Evolutionary conservation across 1,140 invertebrate genomes (phyloP).

Genomic region (Eurosta solidaginis): DNA sequence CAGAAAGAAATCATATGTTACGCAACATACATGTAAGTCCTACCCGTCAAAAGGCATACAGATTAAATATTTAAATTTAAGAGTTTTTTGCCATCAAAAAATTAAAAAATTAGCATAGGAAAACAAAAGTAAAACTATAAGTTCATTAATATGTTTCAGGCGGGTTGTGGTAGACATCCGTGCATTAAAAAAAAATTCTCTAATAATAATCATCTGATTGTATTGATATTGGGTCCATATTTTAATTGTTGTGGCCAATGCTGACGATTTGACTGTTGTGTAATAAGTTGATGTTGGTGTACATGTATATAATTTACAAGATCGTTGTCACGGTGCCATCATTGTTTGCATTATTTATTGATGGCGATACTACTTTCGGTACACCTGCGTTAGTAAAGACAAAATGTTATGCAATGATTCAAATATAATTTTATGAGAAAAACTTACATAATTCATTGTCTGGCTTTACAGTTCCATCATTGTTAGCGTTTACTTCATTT

Average conservation of each 20-base stretch:
- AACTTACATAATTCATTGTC: conserved; percentile 53
- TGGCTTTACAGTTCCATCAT: conserved; percentile 39
- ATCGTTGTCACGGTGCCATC: conserved; percentile 52
- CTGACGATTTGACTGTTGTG: too few species aligned
- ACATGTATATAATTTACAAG: conserved; percentile 44
- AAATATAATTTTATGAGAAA: neutral
- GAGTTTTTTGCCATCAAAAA: conserved; percentile 12
- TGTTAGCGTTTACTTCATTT: conserved; percentile 7
- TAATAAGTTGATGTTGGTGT: neutral
- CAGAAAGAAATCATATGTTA: neutral
- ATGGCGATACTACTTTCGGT: conserved; percentile 47
- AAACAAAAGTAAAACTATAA: conserved; percentile 11
- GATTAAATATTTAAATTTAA: neutral
- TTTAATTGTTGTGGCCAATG: neutral
- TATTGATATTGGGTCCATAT: conserved; percentile 22
- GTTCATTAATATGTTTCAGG: conserved; percentile 16
- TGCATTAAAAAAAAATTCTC: neutral
- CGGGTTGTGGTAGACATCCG: conserved; percentile 21
- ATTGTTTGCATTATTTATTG: conserved; percentile 43
- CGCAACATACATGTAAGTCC: neutral
- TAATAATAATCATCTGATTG: neutral
- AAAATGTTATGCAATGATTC: neutral
- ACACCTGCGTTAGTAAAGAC: conserved; percentile 41
- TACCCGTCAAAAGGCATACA: neutral
- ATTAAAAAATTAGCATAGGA: neutral